Evolutionary conservation across 2,113 vertebrate species (phyloP), one percentile per base, ranked within the genome.

Genomic region (Rhinogobius similis): DNA sequence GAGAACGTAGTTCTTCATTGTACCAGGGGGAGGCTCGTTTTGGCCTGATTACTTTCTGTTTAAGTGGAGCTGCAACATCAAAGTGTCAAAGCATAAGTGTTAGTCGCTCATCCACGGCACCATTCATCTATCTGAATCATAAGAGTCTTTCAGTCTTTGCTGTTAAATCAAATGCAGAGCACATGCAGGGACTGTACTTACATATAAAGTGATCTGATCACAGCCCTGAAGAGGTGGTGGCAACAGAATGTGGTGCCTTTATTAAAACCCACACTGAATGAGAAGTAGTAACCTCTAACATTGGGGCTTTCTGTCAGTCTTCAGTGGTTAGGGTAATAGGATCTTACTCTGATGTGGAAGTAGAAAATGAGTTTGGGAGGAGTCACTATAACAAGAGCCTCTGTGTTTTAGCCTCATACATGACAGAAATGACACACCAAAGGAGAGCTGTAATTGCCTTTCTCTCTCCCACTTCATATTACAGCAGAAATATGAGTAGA

Each of bases 401-500:
- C 70, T 90, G 83, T 88, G 62, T 81, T 72, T 83, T 76, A 78
- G 76, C 41, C 76, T 76, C 81, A 82, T 84, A 85, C 82, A 82
- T 87, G 82, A 76, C 75, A 68, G 67, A 82, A 78, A 72, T 81
- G 83, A 77, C 73, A 83, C 75, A 74, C 44, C 36, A 76, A 82
- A 82, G 70, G 62, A 46, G 61, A 70, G 56, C 50, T 59, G 81
- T 88, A 88, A 90, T 87, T 89, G 76, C 70, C 63, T 83, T 78
- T 71, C 67, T 76, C 10, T 18, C 46, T 26, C 18, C 39, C 26
- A 18, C 78, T 76, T 89, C 75, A 73, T 82, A 73, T 88, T 87
- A 79, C 75, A 69, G 41, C 23, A 73, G 80, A 84, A 90, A 86
- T 81, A 81, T 82, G 76, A 87, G 77, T 50, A 52, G 79, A 56